Conservation (phyloP, 1,140 invertebrate genomes). For the Bactericera cockerelli region DNA sequence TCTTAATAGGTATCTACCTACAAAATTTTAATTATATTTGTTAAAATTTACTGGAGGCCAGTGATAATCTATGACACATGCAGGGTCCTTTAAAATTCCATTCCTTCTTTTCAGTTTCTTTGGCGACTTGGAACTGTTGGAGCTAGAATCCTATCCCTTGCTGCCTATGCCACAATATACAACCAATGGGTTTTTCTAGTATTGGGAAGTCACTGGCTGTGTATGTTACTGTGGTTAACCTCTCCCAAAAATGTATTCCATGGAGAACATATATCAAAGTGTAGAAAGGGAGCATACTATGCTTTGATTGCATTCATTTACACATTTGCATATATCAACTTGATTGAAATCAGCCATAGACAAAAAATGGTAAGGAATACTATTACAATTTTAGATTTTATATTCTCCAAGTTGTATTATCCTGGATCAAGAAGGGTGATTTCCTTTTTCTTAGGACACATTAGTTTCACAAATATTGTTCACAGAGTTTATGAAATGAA, state of each 20-base stretch:
- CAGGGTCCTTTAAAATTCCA: too few relatives aligned
- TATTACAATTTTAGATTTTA: too few relatives aligned
- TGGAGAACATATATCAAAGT: conserved; percentile 50
- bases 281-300: conserved; percentile 47
- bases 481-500: too few relatives aligned
- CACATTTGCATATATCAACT: conserved; percentile 78
- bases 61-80: too few relatives aligned
- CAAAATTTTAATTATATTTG: too few relatives aligned
- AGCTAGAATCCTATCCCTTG: conserved; percentile 59
- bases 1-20: too few relatives aligned
- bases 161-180: conserved; percentile 72
- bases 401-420: too few relatives aligned
- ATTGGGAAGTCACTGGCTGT: conserved; percentile 52
- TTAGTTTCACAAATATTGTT: too few relatives aligned
- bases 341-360: conserved; percentile 60
- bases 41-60: too few relatives aligned
- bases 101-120: conserved; percentile 54
- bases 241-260: conserved; percentile 72
- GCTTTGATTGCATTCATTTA: conserved; percentile 70
- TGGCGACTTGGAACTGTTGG: conserved; percentile 77
- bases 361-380: conserved; percentile 49
- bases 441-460: too few relatives aligned
- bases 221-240: conserved; percentile 72
- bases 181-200: conserved; percentile 68
- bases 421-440: too few relatives aligned